Conservation (phyloP, 2,888 invertebrate species). For the Coremacera marginata region DNA sequence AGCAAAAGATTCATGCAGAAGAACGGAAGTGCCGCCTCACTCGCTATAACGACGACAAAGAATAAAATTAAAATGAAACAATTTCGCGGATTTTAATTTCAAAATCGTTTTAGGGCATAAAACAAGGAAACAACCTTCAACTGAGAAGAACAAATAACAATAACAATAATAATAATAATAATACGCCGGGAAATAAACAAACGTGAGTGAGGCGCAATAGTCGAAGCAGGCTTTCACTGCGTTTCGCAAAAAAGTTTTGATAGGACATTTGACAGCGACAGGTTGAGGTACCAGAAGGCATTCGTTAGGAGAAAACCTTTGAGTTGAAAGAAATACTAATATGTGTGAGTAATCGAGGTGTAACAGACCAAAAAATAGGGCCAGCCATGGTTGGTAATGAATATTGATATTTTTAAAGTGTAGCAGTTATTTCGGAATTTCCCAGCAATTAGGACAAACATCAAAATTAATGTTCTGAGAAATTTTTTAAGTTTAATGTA, state of each 20-base stretch:
- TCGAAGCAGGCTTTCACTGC: neutral
- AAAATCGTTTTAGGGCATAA: conserved; percentile 32
- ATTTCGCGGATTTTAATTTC: conserved; percentile 37
- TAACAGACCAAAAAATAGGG: too few relatives aligned
- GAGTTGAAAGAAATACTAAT: too few relatives aligned
- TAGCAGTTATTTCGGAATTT: too few relatives aligned
- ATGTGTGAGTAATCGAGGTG: too few relatives aligned
- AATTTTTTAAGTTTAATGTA: too few relatives aligned
- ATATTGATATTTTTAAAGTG: too few relatives aligned
- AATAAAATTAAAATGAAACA: conserved; percentile 27
- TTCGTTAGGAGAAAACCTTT: neutral
- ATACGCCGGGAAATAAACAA: neutral
- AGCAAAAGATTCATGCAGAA: neutral
- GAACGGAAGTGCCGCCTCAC: neutral
- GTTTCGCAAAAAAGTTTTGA: neutral
- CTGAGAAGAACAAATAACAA: neutral
- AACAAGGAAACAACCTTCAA: conserved; percentile 6
- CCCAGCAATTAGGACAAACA: too few relatives aligned
- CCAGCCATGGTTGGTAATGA: too few relatives aligned
- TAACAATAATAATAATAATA: neutral
- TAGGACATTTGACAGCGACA: neutral
- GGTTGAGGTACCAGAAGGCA: neutral
- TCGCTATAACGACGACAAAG: neutral
- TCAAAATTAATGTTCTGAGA: too few relatives aligned
- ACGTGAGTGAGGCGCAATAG: neutral